Conservation (phyloP, 1,140 invertebrate species). For the Pogonognathellus flavescens region DNA sequence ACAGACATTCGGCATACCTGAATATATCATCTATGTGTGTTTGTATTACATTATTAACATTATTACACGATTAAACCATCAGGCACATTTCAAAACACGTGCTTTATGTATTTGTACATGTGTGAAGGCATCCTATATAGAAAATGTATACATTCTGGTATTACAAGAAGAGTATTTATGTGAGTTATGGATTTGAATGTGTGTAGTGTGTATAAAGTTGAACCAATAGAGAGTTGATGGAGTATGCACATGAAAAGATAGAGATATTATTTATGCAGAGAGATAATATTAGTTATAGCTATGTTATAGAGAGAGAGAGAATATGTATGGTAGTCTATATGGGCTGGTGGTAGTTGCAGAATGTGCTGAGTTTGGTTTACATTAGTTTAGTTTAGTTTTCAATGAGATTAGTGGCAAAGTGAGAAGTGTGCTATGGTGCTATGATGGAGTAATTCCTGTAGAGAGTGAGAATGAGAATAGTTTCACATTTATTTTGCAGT, state of each 20-base stretch:
- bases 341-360: background rate
- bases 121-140: too few relatives aligned
- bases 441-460: slow-evolving; percentile 40
- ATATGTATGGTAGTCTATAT: slow-evolving; percentile 2
- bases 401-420: slow-evolving; percentile 30
- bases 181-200: too few relatives aligned
- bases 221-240: too few relatives aligned
- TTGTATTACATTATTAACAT: too few relatives aligned
- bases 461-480: slow-evolving; percentile 39
- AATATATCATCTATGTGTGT: too few relatives aligned
- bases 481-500: slow-evolving; percentile 38
- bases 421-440: slow-evolving; percentile 40
- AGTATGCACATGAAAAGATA: background rate
- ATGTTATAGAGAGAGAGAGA: background rate
- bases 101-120: too few relatives aligned
- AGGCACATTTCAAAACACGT: too few relatives aligned
- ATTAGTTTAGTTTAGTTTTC: slow-evolving; percentile 28
- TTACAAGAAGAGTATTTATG: too few relatives aligned
- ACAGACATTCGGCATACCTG: too few relatives aligned
- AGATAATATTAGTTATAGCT: background rate
- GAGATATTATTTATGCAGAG: background rate
- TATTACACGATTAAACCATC: too few relatives aligned
- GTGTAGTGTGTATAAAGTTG: too few relatives aligned
- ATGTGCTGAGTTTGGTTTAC: slow-evolving; percentile 25
- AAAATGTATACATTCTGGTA: too few relatives aligned